phyloP scores from a whole-genome alignment of 2,888 invertebrate species.

The Drosophila yooni region DNA sequence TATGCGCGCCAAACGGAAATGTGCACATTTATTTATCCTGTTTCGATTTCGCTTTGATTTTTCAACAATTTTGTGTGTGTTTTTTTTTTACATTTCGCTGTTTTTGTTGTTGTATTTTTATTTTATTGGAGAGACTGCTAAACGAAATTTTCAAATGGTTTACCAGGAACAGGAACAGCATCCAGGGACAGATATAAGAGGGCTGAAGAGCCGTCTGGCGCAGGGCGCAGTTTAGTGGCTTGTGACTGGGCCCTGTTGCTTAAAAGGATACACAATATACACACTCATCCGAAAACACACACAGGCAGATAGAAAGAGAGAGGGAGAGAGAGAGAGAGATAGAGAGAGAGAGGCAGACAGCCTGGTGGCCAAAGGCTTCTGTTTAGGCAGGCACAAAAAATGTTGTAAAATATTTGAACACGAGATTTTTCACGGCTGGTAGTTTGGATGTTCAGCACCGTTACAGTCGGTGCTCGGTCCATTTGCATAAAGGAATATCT shows the following conservation, averaged over 20 bases:
- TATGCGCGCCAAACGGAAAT: constrained; percentile 78
- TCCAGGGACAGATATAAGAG: constrained; percentile 9
- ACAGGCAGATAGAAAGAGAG: constrained; percentile 3
- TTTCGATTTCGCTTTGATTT: constrained; percentile 81
- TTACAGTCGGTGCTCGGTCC: constrained; percentile 53
- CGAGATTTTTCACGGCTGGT: constrained; percentile 82
- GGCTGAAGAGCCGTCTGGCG: constrained; percentile 15
- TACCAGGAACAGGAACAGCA: constrained; percentile 57
- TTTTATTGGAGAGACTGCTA: constrained; percentile 52
- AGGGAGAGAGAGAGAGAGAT: background rate
- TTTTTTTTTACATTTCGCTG: constrained; percentile 23
- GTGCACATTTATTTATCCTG: constrained; percentile 82
- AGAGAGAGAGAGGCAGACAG: constrained; percentile 6
- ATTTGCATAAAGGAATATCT: constrained; percentile 74
- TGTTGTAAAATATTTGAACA: constrained; percentile 80
- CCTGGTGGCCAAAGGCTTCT: constrained; percentile 33
- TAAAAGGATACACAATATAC: constrained; percentile 23
- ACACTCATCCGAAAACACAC: constrained; percentile 4
- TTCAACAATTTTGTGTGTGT: constrained; percentile 34
- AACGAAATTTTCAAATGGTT: constrained; percentile 81
- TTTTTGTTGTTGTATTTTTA: constrained; percentile 35
- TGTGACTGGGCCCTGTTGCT: constrained; percentile 43
- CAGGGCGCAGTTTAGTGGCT: constrained; percentile 67
- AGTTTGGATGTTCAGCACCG: constrained; percentile 80
- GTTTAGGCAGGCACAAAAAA: constrained; percentile 76